Percentiles rank a stretch among this genome's conserved stretches.
These are phyloP conservation scores for Platyscapa corneri DNA, from an alignment of 1,140 invertebrate genomes.

Conservation along the genomic window DNA sequence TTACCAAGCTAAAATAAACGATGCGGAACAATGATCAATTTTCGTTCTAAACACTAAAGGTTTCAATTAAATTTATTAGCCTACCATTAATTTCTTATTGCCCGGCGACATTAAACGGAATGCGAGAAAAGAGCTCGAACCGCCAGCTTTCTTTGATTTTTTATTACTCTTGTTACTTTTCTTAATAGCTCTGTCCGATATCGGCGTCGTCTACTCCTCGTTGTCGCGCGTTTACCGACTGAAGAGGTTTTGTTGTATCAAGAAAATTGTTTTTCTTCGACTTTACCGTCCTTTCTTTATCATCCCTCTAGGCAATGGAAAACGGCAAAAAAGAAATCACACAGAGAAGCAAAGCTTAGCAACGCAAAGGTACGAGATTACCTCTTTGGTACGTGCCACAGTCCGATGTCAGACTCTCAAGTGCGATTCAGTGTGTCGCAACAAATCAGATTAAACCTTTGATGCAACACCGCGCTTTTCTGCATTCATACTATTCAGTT, in stretches of 20 bases:
- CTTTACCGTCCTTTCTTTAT: conserved; percentile 2
- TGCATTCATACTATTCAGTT: neutral
- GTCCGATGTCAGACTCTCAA: neutral
- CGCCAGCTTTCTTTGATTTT: neutral
- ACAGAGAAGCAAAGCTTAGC: neutral
- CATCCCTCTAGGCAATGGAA: conserved; percentile 8
- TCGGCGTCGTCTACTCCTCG: neutral
- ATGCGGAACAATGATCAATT: too few relatives aligned
- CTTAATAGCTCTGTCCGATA: neutral
- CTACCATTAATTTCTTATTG: neutral
- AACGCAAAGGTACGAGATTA: neutral
- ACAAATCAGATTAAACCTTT: conserved; percentile 22
- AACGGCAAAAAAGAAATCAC: conserved; percentile 8
- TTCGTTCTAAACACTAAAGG: neutral
- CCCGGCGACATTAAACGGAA: neutral
- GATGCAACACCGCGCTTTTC: neutral
- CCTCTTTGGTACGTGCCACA: neutral
- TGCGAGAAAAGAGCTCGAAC: neutral
- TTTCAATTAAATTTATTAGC: neutral
- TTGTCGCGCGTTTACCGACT: neutral
- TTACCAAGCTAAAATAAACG: too few relatives aligned
- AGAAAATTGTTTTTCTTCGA: conserved; percentile 50
- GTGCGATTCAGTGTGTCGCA: neutral
- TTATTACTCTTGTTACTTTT: neutral
- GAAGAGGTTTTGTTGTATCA: conserved; percentile 39